Evolutionary conservation across 2,113 vertebrate species (phyloP).

Genomic region (Cervus canadensis): DNA sequence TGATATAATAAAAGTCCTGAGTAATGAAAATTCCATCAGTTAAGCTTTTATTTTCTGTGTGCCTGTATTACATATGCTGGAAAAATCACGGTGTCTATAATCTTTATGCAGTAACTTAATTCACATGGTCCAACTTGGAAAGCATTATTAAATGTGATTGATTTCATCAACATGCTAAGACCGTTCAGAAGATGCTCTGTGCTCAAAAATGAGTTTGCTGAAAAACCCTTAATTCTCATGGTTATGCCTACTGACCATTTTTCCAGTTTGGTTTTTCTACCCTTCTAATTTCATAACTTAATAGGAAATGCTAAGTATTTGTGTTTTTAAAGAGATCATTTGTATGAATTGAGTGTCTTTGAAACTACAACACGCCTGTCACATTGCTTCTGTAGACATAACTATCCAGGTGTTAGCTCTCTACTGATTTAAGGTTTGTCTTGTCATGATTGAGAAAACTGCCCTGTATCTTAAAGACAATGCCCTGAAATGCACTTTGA

Average conservation of each 20-base stretch:
- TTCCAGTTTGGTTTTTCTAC: background rate
- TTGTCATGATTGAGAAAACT: background rate
- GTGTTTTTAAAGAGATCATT: background rate
- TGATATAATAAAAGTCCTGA: background rate
- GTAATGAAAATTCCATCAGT: background rate
- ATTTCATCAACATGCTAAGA: background rate
- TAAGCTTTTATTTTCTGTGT: background rate
- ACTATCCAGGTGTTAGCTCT: background rate
- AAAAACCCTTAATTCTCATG: background rate
- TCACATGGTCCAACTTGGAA: background rate
- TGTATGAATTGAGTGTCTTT: background rate
- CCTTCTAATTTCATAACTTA: conserved; percentile 24
- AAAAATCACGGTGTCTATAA: background rate
- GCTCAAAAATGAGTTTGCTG: background rate
- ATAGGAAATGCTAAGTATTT: conserved; percentile 19
- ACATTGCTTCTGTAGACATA: background rate
- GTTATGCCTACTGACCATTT: background rate
- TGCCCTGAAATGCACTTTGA: background rate
- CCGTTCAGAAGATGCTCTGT: background rate
- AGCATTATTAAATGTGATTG: background rate
- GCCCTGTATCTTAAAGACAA: background rate
- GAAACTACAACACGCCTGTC: fast-evolving
- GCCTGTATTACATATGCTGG: background rate
- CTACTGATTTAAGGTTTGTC: background rate
- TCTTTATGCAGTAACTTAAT: background rate